Evolutionary conservation across 1,140 invertebrate genomes (phyloP).

Genomic region (Solenopsis fugax): DNA sequence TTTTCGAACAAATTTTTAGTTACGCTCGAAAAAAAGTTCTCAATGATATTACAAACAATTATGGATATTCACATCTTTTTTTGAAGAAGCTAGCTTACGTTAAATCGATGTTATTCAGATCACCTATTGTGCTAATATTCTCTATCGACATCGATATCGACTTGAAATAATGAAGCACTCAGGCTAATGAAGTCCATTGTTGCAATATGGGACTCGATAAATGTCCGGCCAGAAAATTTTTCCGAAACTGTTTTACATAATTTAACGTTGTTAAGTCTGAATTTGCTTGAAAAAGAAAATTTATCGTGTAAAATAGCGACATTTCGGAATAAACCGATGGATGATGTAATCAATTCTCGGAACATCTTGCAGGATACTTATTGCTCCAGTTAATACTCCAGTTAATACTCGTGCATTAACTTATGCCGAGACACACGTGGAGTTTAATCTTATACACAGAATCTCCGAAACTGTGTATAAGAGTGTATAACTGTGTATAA

Average conservation of each 20-base stretch:
- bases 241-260: not conserved
- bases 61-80: not conserved
- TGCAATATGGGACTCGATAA: conserved; percentile 1
- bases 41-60: conserved; percentile 6
- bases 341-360: not conserved
- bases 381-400: not conserved
- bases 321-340: not conserved
- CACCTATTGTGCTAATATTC: conserved; percentile 11
- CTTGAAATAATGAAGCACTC: conserved; percentile 34
- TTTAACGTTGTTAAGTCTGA: not conserved
- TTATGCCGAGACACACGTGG: not conserved
- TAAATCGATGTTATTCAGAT: conserved; percentile 7
- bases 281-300: not conserved
- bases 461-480: conserved; percentile 19
- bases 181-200: conserved; percentile 20
- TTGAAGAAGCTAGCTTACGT: not conserved
- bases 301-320: not conserved
- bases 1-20: no score
- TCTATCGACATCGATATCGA: conserved; percentile 1
- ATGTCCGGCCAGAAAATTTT: not conserved
- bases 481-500: no score
- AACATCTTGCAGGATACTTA: conserved; percentile 9
- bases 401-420: not conserved
- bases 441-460: conserved; percentile 30
- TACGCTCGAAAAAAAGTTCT: not conserved